A percentile compares a stretch with the other conserved stretches of the same genome.
phyloP scores from a whole-genome alignment of 1,140 invertebrate species.

The Pachyrhynchus sulphureomaculatus region DNA sequence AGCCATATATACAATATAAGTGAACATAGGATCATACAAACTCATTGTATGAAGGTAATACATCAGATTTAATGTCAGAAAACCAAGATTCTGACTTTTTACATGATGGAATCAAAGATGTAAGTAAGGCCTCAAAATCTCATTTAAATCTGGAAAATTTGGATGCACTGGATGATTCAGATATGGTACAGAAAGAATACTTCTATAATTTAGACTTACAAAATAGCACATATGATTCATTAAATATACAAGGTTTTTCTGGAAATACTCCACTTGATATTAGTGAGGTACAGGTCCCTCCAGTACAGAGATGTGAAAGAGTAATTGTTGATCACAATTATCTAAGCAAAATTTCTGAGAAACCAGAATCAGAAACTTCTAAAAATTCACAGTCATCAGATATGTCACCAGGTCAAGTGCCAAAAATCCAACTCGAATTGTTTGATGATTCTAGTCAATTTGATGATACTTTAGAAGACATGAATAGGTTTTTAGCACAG shows the following conservation, averaged over 20 bases:
- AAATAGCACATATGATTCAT: too few relatives aligned
- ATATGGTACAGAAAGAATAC: too few relatives aligned
- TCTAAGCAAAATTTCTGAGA: background rate
- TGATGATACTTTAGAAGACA: background rate
- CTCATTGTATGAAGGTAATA: background rate
- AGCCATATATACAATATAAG: background rate
- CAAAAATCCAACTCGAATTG: background rate
- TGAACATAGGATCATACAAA: slow-evolving; percentile 1
- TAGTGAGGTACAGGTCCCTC: too few relatives aligned
- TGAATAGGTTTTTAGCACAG: background rate
- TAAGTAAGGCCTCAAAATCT: too few relatives aligned
- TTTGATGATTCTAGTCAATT: background rate
- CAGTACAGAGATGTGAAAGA: background rate
- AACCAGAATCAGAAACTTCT: background rate
- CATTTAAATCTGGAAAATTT: too few relatives aligned
- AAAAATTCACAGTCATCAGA: background rate
- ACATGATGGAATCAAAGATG: too few relatives aligned
- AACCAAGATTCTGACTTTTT: too few relatives aligned
- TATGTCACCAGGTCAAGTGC: background rate
- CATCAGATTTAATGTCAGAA: too few relatives aligned
- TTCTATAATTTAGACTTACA: too few relatives aligned
- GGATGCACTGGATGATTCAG: too few relatives aligned
- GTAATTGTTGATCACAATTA: background rate
- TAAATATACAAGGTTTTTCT: too few relatives aligned
- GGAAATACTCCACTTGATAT: too few relatives aligned